These are phyloP conservation scores for Merodon equestris DNA, from an alignment of 2,888 invertebrate species.

Conservation along the genomic window DNA sequence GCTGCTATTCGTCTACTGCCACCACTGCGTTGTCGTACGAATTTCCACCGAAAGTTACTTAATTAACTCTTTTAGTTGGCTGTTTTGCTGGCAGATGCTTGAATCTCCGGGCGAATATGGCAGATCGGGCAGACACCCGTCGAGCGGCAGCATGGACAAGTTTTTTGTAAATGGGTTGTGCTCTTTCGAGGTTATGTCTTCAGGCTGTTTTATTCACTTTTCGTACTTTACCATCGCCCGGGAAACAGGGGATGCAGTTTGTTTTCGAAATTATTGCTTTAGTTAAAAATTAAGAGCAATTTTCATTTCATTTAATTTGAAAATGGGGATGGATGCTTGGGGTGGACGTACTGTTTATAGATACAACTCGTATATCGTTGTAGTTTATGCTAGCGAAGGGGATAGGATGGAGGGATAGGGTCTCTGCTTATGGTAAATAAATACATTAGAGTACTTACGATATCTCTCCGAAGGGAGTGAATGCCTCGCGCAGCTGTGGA, in stretches of 20 bases:
- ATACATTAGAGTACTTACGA: conserved; percentile 85
- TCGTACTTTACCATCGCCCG: conserved; percentile 57
- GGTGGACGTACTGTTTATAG: too few relatives aligned
- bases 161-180: neutral
- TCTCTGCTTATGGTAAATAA: conserved; percentile 45
- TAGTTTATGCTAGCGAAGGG: neutral
- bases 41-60: conserved; percentile 61
- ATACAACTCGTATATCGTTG: too few relatives aligned
- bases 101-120: conserved; percentile 40
- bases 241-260: conserved; percentile 56
- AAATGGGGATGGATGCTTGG: too few relatives aligned
- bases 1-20: conserved; percentile 22
- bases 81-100: conserved; percentile 62
- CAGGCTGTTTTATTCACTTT: conserved; percentile 46
- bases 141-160: neutral
- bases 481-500: conserved; percentile 97
- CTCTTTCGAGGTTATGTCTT: conserved; percentile 29
- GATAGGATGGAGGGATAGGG: neutral
- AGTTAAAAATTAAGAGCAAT: conserved; percentile 48
- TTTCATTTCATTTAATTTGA: conserved; percentile 29
- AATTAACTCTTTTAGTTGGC: conserved; percentile 67
- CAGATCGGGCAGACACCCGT: neutral
- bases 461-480: conserved; percentile 98
- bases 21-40: conserved; percentile 26
- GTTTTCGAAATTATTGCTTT: conserved; percentile 56